phyloP scores from a whole-genome alignment of 2,888 invertebrate species.

The Junonia oenone region DNA sequence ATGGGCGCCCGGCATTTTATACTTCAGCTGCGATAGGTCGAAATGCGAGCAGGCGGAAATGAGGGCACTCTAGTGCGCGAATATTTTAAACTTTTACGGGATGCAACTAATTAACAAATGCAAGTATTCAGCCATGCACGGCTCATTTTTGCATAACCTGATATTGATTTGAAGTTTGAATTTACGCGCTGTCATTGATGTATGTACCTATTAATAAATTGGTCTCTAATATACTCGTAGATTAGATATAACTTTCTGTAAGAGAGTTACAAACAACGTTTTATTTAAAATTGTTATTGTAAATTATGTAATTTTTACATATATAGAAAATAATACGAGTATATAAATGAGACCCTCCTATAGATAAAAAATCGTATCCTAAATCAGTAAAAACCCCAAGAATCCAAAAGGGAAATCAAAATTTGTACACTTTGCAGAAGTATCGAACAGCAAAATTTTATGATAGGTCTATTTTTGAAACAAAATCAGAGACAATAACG shows the following conservation, averaged over 20 bases:
- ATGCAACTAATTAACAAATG: constrained; percentile 28
- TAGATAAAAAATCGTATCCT: too few species aligned
- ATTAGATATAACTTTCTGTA: too few species aligned
- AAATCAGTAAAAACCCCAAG: too few species aligned
- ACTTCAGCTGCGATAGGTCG: constrained; percentile 15
- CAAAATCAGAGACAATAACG: constrained; percentile 1
- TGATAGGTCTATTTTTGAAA: constrained; percentile 4
- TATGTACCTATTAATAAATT: too few species aligned
- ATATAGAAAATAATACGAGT: too few species aligned
- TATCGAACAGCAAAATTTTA: not conserved
- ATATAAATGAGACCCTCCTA: too few species aligned
- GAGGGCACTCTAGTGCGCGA: constrained; percentile 21
- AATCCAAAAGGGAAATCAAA: too few species aligned
- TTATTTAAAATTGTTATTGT: too few species aligned
- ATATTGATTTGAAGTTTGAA: constrained; percentile 17
- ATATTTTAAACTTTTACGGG: constrained; percentile 27
- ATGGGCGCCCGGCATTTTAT: constrained; percentile 17
- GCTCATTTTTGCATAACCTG: constrained; percentile 20
- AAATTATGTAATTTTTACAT: too few species aligned
- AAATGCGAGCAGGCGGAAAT: constrained; percentile 23
- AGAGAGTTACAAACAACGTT: too few species aligned
- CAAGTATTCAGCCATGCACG: constrained; percentile 17
- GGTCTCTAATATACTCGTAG: too few species aligned
- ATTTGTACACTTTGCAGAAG: not conserved
- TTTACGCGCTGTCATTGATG: not conserved